These are phyloP conservation scores for Upupa epops DNA, from an alignment of 2,113 vertebrate species.

Conservation along the genomic window DNA sequence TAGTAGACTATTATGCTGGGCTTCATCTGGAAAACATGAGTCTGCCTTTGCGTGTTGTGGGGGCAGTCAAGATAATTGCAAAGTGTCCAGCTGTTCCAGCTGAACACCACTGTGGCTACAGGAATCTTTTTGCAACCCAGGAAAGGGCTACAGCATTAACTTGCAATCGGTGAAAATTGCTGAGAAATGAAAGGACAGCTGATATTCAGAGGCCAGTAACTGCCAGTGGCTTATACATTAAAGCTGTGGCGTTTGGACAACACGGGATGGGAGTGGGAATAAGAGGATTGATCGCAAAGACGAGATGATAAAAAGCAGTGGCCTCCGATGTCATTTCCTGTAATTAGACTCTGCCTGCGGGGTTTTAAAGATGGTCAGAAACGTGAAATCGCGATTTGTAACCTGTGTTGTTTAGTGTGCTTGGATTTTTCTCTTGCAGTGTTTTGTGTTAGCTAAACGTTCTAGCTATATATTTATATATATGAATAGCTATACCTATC, in stretches of 20 bases:
- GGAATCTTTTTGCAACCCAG: slow-evolving; percentile 44
- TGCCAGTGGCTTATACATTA: slow-evolving; percentile 19
- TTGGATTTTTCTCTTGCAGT: slow-evolving; percentile 15
- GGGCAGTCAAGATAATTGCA: slow-evolving; percentile 64
- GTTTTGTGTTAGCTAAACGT: slow-evolving; percentile 33
- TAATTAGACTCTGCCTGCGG: slow-evolving; percentile 33
- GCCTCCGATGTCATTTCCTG: slow-evolving; percentile 60
- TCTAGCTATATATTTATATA: not conserved
- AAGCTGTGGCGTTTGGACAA: slow-evolving; percentile 24
- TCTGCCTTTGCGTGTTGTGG: slow-evolving; percentile 48
- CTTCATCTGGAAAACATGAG: slow-evolving; percentile 64
- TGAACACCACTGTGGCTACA: slow-evolving; percentile 37
- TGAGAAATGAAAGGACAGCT: slow-evolving; percentile 44
- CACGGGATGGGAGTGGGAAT: not conserved
- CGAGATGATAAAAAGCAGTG: not conserved
- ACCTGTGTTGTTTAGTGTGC: slow-evolving; percentile 19
- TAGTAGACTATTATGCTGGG: slow-evolving; percentile 62
- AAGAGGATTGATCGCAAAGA: not conserved
- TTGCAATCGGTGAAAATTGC: slow-evolving; percentile 72
- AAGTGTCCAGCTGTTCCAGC: slow-evolving; percentile 70
- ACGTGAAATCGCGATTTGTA: not conserved
- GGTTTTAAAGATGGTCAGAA: not conserved
- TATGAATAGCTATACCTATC: slow-evolving; percentile 33
- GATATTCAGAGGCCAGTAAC: not conserved
- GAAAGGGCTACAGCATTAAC: slow-evolving; percentile 60